Evolutionary conservation across 2,888 invertebrate genomes (phyloP).

Genomic region (Unio delphinus): DNA sequence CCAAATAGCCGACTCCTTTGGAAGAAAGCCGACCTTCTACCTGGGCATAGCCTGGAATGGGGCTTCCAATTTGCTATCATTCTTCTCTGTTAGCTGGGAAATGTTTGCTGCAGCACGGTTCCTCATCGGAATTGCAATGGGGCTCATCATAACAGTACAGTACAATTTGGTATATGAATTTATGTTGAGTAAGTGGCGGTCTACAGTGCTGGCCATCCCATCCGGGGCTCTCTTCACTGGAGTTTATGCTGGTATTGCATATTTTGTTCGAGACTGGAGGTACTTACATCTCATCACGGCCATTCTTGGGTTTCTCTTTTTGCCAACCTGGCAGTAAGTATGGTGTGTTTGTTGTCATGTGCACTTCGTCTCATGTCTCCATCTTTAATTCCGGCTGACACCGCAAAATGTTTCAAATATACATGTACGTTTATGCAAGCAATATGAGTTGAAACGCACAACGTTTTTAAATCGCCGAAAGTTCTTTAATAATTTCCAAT

Average conservation of each 20-base stretch:
- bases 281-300: conserved; percentile 34
- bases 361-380: too few species aligned
- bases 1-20: conserved; percentile 31
- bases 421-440: too few species aligned
- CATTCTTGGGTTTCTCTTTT: conserved; percentile 25
- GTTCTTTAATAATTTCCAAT: too few species aligned
- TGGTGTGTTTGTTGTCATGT: neutral
- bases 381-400: neutral
- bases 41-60: conserved; percentile 8
- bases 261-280: conserved; percentile 37
- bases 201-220: conserved; percentile 37
- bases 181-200: conserved; percentile 32
- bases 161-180: conserved; percentile 34
- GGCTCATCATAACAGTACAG: conserved; percentile 19
- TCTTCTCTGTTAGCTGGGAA: conserved; percentile 26
- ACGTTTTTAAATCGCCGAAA: too few species aligned
- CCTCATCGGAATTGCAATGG: conserved; percentile 31
- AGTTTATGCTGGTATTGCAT: conserved; percentile 29
- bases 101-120: conserved; percentile 33
- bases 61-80: conserved; percentile 13
- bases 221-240: conserved; percentile 37
- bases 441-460: too few species aligned
- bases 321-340: conserved; percentile 36
- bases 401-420: neutral
- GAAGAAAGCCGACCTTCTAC: conserved; percentile 32